Conservation (phyloP, 2,888 invertebrate genomes). For the Hartigia nigra region DNA sequence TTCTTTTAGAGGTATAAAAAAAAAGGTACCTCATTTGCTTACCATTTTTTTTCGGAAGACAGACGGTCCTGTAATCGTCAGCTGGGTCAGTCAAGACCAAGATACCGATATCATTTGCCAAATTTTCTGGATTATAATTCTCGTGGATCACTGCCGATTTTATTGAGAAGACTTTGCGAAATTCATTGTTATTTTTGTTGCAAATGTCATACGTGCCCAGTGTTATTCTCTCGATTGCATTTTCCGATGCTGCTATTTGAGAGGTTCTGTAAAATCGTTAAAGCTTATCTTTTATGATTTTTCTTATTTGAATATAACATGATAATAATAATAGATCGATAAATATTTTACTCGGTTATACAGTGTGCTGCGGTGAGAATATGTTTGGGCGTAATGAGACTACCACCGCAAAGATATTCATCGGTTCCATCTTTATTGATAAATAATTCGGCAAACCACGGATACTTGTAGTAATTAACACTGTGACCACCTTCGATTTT, state of each 20-base stretch:
- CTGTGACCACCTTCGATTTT: background rate
- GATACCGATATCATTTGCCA: background rate
- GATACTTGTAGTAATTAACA: conserved; percentile 73
- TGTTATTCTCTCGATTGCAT: background rate
- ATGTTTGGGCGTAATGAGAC: conserved; percentile 74
- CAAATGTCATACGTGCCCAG: background rate
- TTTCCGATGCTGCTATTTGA: background rate
- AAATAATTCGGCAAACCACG: conserved; percentile 87
- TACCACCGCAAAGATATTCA: conserved; percentile 71
- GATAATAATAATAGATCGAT: background rate
- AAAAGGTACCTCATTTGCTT: background rate
- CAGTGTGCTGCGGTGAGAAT: conserved; percentile 80
- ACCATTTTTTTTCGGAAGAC: background rate
- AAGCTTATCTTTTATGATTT: background rate
- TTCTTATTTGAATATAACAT: background rate
- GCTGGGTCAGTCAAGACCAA: background rate
- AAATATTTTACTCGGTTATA: conserved; percentile 72
- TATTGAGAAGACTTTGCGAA: background rate
- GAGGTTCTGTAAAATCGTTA: background rate
- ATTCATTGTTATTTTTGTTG: background rate
- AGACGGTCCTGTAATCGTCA: background rate
- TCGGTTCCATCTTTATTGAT: conserved; percentile 70
- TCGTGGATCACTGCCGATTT: background rate
- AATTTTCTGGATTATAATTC: background rate
- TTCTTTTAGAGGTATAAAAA: background rate